Evolutionary conservation across 2,113 vertebrate genomes (phyloP).

Genomic region (Xyrauchen texanus): DNA sequence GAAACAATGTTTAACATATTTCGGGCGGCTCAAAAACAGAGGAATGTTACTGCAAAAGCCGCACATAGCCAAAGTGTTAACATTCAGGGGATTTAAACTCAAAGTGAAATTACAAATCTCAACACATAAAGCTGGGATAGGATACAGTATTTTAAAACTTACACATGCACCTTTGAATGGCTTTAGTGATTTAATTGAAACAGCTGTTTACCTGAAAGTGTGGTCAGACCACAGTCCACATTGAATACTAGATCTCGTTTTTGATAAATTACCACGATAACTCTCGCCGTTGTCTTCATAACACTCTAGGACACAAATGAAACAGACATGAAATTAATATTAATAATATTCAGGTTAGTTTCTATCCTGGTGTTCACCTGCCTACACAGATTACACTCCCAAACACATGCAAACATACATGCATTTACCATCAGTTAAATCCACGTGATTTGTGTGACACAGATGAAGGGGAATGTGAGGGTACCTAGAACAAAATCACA

Average conservation of each 20-base stretch:
- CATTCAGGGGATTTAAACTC: no score
- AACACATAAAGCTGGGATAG: neutral
- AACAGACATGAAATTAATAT: conserved; percentile 6
- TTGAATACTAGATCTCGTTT: conserved; percentile 88
- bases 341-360: neutral
- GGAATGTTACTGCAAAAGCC: neutral
- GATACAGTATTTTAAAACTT: neutral
- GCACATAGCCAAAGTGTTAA: no score
- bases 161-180: neutral
- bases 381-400: neutral
- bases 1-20: no score
- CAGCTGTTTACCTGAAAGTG: conserved; percentile 70
- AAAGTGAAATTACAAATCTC: neutral
- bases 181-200: neutral
- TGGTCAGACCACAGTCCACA: conserved; percentile 89
- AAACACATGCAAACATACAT: neutral
- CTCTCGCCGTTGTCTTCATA: conserved; percentile 86
- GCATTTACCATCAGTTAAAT: conserved; percentile 10
- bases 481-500: conserved; percentile 15
- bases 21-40: no score
- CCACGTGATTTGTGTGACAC: conserved; percentile 20
- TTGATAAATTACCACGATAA: conserved; percentile 87
- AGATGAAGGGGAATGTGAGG: conserved; percentile 19
- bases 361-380: no score
- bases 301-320: conserved; percentile 80